phyloP scores from a whole-genome alignment of 2,113 vertebrate species.

The Mastomys natalensis region DNA sequence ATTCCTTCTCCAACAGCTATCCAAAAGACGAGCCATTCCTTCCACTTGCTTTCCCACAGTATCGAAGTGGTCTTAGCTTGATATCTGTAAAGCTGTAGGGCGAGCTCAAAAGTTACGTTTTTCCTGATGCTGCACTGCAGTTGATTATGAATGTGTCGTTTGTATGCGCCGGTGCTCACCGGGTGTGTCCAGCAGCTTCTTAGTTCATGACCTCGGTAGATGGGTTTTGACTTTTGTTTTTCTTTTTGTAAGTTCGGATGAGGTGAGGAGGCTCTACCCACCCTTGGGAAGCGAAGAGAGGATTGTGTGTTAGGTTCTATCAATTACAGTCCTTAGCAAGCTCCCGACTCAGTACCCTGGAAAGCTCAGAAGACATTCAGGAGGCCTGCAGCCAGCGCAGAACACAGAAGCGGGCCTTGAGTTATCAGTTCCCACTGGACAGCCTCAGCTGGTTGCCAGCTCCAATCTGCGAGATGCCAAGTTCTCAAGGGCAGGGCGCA shows the following conservation, averaged over 20 bases:
- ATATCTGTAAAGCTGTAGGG: neutral
- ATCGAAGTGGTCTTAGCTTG: neutral
- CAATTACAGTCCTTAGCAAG: neutral
- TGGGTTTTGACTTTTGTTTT: neutral
- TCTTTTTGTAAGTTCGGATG: neutral
- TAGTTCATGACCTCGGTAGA: neutral
- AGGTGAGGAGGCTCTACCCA: neutral
- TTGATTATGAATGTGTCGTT: neutral
- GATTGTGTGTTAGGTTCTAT: neutral
- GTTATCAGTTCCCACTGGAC: neutral
- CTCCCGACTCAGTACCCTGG: neutral
- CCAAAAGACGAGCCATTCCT: neutral
- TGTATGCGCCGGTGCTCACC: neutral
- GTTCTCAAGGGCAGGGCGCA: neutral
- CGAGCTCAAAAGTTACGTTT: neutral
- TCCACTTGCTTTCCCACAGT: neutral
- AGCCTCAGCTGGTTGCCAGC: neutral
- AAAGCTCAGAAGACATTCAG: neutral
- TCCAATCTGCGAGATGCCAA: constrained; percentile 31
- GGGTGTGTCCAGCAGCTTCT: neutral
- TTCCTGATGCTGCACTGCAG: neutral
- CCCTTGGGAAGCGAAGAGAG: neutral
- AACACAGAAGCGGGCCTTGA: neutral
- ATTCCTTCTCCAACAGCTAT: neutral
- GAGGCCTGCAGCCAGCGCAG: neutral